Base-by-base conservation (phyloP, 1,140 invertebrate genomes). In the Asbolus verrucosus region DNA sequence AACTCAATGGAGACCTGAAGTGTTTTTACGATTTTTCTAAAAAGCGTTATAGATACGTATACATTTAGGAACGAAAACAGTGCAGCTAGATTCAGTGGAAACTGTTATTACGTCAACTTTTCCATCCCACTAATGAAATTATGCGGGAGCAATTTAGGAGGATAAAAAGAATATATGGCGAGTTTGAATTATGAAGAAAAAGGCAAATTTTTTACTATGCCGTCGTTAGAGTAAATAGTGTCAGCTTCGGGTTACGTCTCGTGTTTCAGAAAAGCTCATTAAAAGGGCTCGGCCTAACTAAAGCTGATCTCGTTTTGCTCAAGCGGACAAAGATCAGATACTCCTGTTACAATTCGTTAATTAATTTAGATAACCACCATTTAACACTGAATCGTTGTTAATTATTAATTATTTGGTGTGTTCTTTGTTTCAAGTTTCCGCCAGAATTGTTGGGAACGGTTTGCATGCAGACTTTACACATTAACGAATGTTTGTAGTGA, bases 21-120 rank as follows among this genome's bases (percentile, higher is more conserved):
- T 54, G 21, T 54, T 54, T 54, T 54, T 27, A 54, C 46, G 46
- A 31, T 54, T 54, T 54, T 54, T 21, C 8, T 24, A 54, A 54
- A 54, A 54, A 14, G 14, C 4, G 19, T 9, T 19, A 30, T 30
- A 8, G 27, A 11, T 11, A 8, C 33, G 2, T 36, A 11, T 5
- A 36, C 33, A 8, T 5, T 8, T 36, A 6, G 2, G 33, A 36
- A 36, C 24, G 8, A 27, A 27, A 18, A 2, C 16, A 19, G 6
- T 16, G 6, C 16, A 46, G 19, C 18, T 46, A 16, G 9, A 46
- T 38, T 13, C 33, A 11, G 33, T 18, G 41, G 16, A 21, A 5
- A 8, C 9, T 21, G 14, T n/a, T 46, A 6, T n/a, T n/a, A n/a
- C n/a, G n/a, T n/a, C n/a, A 11, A 38, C 33, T 38, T 8, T 4